A percentile compares a stretch with the other conserved stretches of the same genome.
Conservation (phyloP, 2,888 invertebrate genomes). For the Callyntrura guangdongensis region DNA sequence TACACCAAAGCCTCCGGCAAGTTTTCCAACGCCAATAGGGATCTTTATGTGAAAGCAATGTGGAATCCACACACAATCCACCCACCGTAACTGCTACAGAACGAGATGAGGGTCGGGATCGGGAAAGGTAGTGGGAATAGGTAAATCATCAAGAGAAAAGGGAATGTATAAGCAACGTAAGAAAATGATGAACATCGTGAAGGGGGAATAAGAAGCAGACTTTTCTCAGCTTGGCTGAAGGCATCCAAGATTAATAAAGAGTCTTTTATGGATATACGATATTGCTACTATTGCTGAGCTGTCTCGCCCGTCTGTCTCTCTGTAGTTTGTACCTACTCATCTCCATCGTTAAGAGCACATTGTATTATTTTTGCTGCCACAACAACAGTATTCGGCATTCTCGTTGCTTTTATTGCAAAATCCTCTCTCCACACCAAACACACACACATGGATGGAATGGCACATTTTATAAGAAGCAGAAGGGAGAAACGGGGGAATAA, state of each 20-base stretch:
- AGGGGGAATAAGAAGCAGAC: not conserved
- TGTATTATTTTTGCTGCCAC: not conserved
- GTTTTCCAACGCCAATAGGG: not conserved
- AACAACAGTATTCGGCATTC: not conserved
- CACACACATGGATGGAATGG: not conserved
- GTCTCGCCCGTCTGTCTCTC: not conserved
- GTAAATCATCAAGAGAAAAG: conserved; percentile 21
- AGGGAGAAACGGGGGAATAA: conserved; percentile 23
- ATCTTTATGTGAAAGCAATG: not conserved
- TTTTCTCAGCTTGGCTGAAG: conserved; percentile 33
- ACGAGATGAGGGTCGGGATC: too few species aligned
- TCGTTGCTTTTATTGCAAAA: conserved; percentile 32
- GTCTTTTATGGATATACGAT: not conserved
- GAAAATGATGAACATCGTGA: not conserved
- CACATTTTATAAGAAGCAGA: not conserved
- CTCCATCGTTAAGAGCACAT: not conserved
- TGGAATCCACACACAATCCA: conserved; percentile 5
- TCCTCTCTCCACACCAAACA: conserved; percentile 2
- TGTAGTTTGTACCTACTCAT: not conserved
- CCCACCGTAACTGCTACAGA: not conserved
- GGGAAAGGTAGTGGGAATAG: not conserved
- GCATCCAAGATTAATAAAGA: conserved; percentile 33
- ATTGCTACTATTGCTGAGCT: not conserved
- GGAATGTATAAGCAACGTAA: conserved; percentile 5
- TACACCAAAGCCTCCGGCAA: conserved; percentile 8